phyloP scores from a whole-genome alignment of 2,797 vertebrate genomes.

The Triplophysa yarkandensis region DNA sequence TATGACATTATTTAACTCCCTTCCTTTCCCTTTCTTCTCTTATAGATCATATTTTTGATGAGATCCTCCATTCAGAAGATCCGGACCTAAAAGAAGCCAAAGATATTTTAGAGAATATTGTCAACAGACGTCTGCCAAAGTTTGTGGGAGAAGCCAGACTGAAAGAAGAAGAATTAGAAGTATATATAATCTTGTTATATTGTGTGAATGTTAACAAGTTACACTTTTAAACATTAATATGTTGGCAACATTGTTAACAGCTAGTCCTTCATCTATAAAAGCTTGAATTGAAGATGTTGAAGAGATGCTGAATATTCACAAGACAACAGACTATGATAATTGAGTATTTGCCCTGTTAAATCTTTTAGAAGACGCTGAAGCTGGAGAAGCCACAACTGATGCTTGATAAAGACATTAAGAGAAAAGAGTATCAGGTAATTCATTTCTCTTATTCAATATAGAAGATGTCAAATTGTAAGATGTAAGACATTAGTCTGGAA shows the following conservation, averaged over 20 bases:
- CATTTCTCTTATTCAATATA: too few relatives aligned
- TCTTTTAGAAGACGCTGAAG: not conserved
- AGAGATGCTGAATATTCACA: too few relatives aligned
- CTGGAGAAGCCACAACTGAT: not conserved
- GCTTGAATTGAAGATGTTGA: too few relatives aligned
- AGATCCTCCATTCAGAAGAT: not conserved
- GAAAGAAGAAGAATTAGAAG: not conserved
- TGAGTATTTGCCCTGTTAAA: not conserved
- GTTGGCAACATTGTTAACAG: too few relatives aligned
- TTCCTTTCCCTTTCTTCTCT: not conserved
- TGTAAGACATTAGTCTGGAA: too few relatives aligned
- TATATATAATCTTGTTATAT: not conserved
- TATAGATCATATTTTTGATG: slow-evolving; percentile 13
- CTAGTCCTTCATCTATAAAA: too few relatives aligned
- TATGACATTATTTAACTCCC: not conserved
- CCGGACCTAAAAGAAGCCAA: not conserved
- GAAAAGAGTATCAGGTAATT: too few relatives aligned
- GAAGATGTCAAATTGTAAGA: too few relatives aligned
- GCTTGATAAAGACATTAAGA: too few relatives aligned
- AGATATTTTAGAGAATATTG: not conserved
- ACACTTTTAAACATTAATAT: too few relatives aligned
- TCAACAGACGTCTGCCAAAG: slow-evolving; percentile 7
- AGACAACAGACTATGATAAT: too few relatives aligned
- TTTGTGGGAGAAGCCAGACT: slow-evolving; percentile 20
- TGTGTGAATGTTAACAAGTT: not conserved